A percentile compares a stretch with the other conserved stretches of the same genome.
phyloP scores from a whole-genome alignment of 2,888 invertebrate genomes.

The Acrobeloides nanus region DNA sequence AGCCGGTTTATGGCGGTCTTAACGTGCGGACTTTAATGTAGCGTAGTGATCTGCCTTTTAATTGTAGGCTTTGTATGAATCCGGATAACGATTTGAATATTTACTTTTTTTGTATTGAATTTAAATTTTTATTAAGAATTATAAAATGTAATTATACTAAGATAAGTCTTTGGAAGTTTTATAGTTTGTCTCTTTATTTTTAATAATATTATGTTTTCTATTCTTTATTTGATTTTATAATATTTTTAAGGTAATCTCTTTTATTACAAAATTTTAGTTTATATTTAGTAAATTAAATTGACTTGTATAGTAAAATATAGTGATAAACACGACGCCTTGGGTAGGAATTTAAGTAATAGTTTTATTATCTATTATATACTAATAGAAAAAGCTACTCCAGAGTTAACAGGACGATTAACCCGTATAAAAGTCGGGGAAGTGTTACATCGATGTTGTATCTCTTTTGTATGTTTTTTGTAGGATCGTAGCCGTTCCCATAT shows the following conservation, averaged over 20 bases:
- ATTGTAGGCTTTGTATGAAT: slow-evolving; percentile 60
- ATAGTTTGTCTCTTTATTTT: too few species aligned
- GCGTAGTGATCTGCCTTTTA: background rate
- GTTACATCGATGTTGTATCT: slow-evolving; percentile 45
- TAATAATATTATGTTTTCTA: too few species aligned
- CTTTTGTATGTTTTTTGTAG: slow-evolving; percentile 9
- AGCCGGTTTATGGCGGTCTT: background rate
- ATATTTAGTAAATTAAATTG: background rate
- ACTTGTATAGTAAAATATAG: too few species aligned
- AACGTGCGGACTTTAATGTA: background rate
- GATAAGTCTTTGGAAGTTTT: background rate
- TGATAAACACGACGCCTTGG: too few species aligned
- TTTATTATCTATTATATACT: too few species aligned
- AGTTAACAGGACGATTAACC: too few species aligned
- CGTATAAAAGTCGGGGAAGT: slow-evolving; percentile 35
- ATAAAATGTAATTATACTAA: background rate
- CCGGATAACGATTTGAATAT: slow-evolving; percentile 52
- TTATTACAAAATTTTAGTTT: background rate
- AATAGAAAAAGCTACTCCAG: slow-evolving; percentile 2
- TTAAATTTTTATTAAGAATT: slow-evolving; percentile 4
- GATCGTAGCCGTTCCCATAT: background rate
- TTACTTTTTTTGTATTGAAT: slow-evolving; percentile 1
- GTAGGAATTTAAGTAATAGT: too few species aligned
- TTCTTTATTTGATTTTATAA: too few species aligned
- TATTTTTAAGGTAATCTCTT: too few species aligned